Conservation (phyloP, 2,797 vertebrate species). For the Ibycter americanus region DNA sequence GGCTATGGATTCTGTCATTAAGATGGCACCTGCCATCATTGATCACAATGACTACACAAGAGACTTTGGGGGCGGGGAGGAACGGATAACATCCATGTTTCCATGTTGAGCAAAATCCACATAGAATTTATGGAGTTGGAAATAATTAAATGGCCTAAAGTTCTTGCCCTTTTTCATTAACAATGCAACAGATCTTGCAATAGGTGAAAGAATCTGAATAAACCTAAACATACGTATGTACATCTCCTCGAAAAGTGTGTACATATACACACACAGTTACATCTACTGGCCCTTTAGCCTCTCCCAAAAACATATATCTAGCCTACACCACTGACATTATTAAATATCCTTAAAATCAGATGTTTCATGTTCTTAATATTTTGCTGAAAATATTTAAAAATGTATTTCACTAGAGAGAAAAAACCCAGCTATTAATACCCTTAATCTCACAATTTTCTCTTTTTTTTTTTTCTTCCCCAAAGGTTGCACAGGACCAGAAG, state of each 20-base stretch:
- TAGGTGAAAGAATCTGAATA: background rate
- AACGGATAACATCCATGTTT: rapidly evolving
- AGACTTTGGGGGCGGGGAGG: rapidly evolving
- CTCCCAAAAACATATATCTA: background rate
- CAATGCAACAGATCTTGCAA: background rate
- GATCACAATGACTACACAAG: background rate
- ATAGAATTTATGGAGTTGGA: background rate
- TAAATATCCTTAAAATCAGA: background rate
- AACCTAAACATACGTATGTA: background rate
- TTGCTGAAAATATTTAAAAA: background rate
- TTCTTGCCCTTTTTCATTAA: background rate
- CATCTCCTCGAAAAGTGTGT: background rate
- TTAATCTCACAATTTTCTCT: background rate
- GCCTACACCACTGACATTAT: background rate
- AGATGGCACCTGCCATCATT: background rate
- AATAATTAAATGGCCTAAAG: background rate
- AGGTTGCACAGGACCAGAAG: background rate
- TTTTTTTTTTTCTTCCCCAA: background rate
- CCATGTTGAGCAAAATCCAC: background rate
- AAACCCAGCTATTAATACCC: background rate
- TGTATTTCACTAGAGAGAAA: background rate
- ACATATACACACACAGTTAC: background rate
- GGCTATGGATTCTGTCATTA: background rate
- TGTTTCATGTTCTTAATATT: background rate
- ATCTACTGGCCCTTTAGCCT: background rate